Percentiles rank a stretch among this genome's conserved stretches.
These are phyloP conservation scores for Meloe dianella DNA, from an alignment of 2,888 invertebrate genomes.

Conservation along the genomic window DNA sequence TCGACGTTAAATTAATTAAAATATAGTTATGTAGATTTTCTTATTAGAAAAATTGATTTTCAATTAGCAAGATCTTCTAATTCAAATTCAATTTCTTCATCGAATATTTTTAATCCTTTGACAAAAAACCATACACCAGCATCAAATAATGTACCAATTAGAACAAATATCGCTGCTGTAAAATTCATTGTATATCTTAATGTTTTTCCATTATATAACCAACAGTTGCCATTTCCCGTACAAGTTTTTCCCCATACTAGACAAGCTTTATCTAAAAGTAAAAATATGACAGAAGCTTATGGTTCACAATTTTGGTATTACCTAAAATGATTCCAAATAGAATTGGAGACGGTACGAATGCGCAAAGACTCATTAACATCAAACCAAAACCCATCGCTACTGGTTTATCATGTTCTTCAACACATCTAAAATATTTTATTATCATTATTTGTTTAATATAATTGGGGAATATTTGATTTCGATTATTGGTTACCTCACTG, in stretches of 20 bases:
- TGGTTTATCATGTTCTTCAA: slow-evolving; percentile 75
- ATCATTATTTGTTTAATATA: neutral
- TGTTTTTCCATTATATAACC: slow-evolving; percentile 73
- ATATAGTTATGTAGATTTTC: too few relatives aligned
- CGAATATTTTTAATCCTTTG: slow-evolving; percentile 72
- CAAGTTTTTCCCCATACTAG: slow-evolving; percentile 78
- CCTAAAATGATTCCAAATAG: slow-evolving; percentile 76
- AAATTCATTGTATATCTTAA: slow-evolving; percentile 70
- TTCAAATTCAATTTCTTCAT: slow-evolving; percentile 65
- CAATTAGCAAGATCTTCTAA: slow-evolving; percentile 35
- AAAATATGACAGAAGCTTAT: slow-evolving; percentile 22
- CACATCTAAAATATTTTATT: slow-evolving; percentile 62
- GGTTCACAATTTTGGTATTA: slow-evolving; percentile 47
- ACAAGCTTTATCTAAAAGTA: slow-evolving; percentile 66
- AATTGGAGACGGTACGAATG: slow-evolving; percentile 79
- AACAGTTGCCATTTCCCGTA: slow-evolving; percentile 73
- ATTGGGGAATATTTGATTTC: neutral
- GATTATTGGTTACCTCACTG: slow-evolving; percentile 60
- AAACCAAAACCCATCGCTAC: slow-evolving; percentile 75
- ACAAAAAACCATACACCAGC: slow-evolving; percentile 72
- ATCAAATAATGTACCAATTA: slow-evolving; percentile 70
- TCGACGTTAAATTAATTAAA: neutral
- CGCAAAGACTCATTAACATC: slow-evolving; percentile 72
- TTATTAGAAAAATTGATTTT: slow-evolving; percentile 20
- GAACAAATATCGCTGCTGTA: slow-evolving; percentile 69